Evolutionary conservation across 1,140 invertebrate species (phyloP), one percentile per base, ranked within the genome.

Genomic region (Brachionus manjavacas): DNA sequence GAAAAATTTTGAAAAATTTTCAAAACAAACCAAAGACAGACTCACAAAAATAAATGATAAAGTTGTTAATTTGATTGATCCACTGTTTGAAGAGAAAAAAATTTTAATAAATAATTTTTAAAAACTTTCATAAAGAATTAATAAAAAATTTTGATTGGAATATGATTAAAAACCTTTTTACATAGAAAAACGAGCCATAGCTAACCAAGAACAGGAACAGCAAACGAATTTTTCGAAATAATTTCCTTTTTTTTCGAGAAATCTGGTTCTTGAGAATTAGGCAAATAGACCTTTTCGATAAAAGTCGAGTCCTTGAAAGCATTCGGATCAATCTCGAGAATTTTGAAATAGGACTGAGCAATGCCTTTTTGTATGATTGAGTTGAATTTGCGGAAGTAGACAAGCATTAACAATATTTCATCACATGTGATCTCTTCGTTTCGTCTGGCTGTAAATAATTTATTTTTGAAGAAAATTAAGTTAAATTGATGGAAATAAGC

Each of bases 361-460:
- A 80, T 64, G 46, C 76, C 76, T 81, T 81, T 81, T 43, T 81
- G 49, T 41, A 81, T 64, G 11, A 81, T 60, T 31, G 31, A 68
- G 41, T 81, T 81, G 39, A 81, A 64, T 68, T 81, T 81, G 6
- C 79, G 20, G 39, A 81, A 81, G 28, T 64, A 81, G 35, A 68
- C 64, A 20, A 81, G 31, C 79, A 81, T 81, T 25, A 81, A 35
- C 41, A 81, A 64, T 60, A 81, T 81, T 46, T 81, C 79, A 46
- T 81, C 79, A 81, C 79, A 81, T 8, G 79, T 81, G 14, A 81
- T 81, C 20, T 81, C 79, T 43, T 81, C 79, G 25, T 81, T 81
- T 12, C 79, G 31, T 64, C 79, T 81, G 28, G 79, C 79, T 81
- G 23, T 23, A 9, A n/a, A 64, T 7, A 35, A 6, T 81, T 64